Evolutionary conservation across 64 coral and sea anemone species (phyloP).

Genomic region (Exaiptasia diaphana): DNA sequence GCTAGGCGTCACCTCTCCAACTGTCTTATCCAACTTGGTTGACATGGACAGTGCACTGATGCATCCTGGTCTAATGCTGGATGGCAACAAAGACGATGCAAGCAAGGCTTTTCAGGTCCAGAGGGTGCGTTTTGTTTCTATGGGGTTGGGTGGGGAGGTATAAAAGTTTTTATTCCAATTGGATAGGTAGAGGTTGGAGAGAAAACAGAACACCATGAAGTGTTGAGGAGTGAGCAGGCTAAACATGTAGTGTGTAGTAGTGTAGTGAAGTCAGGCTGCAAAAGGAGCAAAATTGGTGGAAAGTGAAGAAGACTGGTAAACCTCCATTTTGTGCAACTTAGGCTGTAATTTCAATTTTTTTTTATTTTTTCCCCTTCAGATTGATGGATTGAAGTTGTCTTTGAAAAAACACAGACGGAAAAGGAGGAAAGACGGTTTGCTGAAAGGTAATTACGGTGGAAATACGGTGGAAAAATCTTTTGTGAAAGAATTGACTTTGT

Average conservation of each 20-base stretch:
- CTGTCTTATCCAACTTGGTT: conserved; percentile 42
- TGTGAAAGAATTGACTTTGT: no score
- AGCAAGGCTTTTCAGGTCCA: conserved; percentile 97
- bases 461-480: background rate
- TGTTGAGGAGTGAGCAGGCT: background rate
- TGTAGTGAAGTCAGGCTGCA: no score
- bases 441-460: background rate
- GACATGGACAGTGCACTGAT: conserved; percentile 71
- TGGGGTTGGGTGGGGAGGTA: conserved; percentile 1
- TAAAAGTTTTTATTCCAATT: conserved; percentile 18
- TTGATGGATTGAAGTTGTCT: conserved; percentile 89
- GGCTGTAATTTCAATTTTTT: no score
- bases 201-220: background rate
- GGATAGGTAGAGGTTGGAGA: background rate
- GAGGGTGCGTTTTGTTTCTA: conserved; percentile 44
- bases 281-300: no score
- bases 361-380: conserved; percentile 46
- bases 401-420: conserved; percentile 96
- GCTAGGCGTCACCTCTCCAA: conserved; percentile 66
- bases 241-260: no score
- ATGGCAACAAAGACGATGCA: conserved; percentile 60
- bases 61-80: conserved; percentile 41
- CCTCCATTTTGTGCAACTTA: no score
- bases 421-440: conserved; percentile 60
- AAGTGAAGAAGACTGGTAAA: no score